Percentiles rank a stretch among this genome's conserved stretches.
phyloP scores from a whole-genome alignment of 2,797 vertebrate genomes.

The Girardinus metallicus region DNA sequence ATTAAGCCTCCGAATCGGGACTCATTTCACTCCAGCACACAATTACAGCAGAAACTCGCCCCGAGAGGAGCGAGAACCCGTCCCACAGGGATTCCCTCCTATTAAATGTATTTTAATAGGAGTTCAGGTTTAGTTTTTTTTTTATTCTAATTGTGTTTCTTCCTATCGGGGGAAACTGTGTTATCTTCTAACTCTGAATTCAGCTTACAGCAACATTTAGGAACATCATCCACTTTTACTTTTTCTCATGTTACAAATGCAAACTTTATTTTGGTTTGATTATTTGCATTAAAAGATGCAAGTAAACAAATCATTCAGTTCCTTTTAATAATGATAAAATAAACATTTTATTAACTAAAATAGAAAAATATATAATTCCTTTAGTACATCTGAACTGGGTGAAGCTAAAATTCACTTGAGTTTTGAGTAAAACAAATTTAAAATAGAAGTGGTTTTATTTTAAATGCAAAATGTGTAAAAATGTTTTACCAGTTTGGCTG shows the following conservation, averaged over 20 bases:
- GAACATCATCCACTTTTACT: neutral
- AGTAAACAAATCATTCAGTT: too few relatives aligned
- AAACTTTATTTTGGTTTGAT: neutral
- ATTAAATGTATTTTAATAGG: conserved; percentile 53
- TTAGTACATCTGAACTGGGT: too few relatives aligned
- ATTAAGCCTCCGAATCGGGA: conserved; percentile 74
- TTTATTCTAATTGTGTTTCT: neutral
- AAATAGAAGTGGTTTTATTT: too few relatives aligned
- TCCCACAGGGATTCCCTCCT: conserved; percentile 52
- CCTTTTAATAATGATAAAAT: too few relatives aligned
- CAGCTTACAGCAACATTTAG: conserved; percentile 62
- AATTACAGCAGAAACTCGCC: conserved; percentile 74
- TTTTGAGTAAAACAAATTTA: too few relatives aligned
- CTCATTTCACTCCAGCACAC: conserved; percentile 69
- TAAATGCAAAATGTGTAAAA: too few relatives aligned
- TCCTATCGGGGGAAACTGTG: conserved; percentile 54
- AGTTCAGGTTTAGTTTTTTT: conserved; percentile 21
- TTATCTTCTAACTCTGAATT: conserved; percentile 51
- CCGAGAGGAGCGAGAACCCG: conserved; percentile 52
- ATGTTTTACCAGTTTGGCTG: too few relatives aligned
- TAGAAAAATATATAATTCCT: too few relatives aligned
- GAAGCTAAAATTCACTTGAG: too few relatives aligned
- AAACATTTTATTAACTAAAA: too few relatives aligned
- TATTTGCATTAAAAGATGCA: too few relatives aligned
- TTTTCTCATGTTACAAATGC: neutral